Conservation (phyloP, 2,113 vertebrate species). For the Pyxicephalus adspersus region DNA sequence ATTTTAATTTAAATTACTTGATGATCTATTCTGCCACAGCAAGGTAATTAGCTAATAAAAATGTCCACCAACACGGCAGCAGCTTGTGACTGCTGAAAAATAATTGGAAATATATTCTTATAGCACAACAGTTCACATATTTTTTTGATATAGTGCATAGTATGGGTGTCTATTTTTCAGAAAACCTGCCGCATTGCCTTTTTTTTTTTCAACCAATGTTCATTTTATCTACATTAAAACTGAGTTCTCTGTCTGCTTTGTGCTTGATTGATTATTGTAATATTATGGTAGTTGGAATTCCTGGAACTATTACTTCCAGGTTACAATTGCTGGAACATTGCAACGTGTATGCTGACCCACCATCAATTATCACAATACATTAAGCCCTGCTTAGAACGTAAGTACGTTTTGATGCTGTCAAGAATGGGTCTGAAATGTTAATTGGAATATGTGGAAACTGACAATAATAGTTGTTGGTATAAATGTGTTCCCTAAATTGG, state of each 20-base stretch:
- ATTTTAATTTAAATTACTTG: too few relatives aligned
- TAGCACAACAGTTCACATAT: too few relatives aligned
- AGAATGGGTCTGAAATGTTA: constrained; percentile 38
- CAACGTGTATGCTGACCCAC: constrained; percentile 31
- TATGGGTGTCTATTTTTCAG: background rate
- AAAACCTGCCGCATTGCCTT: constrained; percentile 16
- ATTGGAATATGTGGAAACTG: constrained; percentile 40
- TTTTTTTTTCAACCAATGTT: constrained; percentile 3
- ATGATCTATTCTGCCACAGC: too few relatives aligned
- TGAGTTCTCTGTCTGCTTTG: constrained; percentile 16
- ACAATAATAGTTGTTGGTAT: background rate
- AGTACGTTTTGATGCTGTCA: constrained; percentile 40
- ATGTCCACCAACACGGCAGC: too few relatives aligned
- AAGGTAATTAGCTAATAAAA: too few relatives aligned
- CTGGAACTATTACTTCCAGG: constrained; percentile 46
- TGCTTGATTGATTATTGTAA: constrained; percentile 40
- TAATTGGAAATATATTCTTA: too few relatives aligned
- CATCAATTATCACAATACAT: constrained; percentile 36
- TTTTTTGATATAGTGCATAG: too few relatives aligned
- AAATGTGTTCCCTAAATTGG: constrained; percentile 32
- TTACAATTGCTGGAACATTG: constrained; percentile 36
- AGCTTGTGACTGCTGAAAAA: too few relatives aligned
- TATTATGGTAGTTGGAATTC: constrained; percentile 29
- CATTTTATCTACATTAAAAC: constrained; percentile 17
- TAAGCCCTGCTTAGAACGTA: constrained; percentile 27